Evolutionary conservation across 2,888 invertebrate genomes (phyloP).

Genomic region (Cephus rjabovi): DNA sequence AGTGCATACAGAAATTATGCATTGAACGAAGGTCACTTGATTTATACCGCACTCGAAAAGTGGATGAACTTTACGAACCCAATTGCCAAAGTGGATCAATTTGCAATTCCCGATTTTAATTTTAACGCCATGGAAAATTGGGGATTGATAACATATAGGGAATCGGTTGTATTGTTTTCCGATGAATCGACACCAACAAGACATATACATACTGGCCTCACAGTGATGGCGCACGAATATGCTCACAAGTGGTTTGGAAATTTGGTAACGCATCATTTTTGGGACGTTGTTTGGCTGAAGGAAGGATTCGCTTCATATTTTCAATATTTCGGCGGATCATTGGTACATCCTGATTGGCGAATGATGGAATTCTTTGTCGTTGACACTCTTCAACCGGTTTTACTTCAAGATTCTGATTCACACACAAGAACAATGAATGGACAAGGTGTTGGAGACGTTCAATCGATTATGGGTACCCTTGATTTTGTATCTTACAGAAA

Average conservation of each 20-base stretch:
- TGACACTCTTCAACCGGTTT: conserved; percentile 58
- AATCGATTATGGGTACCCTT: conserved; percentile 69
- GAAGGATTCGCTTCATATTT: conserved; percentile 71
- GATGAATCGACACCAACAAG: conserved; percentile 28
- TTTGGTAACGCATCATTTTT: conserved; percentile 59
- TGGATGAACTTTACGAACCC: conserved; percentile 42
- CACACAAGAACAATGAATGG: conserved; percentile 71
- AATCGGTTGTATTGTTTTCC: conserved; percentile 38
- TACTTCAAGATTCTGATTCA: conserved; percentile 64
- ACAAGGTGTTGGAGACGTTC: conserved; percentile 66
- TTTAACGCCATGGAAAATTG: conserved; percentile 95
- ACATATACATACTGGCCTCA: conserved; percentile 29
- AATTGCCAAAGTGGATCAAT: conserved; percentile 77
- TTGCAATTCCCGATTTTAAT: conserved; percentile 87
- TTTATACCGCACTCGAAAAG: conserved; percentile 36
- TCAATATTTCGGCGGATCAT: conserved; percentile 57
- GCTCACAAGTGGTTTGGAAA: conserved; percentile 70
- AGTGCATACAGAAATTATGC: conserved; percentile 21
- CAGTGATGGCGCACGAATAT: conserved; percentile 68
- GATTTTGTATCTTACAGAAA: conserved; percentile 75
- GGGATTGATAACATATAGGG: conserved; percentile 85
- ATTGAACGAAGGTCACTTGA: conserved; percentile 33
- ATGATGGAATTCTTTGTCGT: conserved; percentile 66
- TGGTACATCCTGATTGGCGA: conserved; percentile 59
- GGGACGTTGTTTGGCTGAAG: conserved; percentile 64